Percentiles rank a stretch among this genome's conserved stretches.
Evolutionary conservation across 2,888 invertebrate species (phyloP).

Genomic region (Crematogaster levior): DNA sequence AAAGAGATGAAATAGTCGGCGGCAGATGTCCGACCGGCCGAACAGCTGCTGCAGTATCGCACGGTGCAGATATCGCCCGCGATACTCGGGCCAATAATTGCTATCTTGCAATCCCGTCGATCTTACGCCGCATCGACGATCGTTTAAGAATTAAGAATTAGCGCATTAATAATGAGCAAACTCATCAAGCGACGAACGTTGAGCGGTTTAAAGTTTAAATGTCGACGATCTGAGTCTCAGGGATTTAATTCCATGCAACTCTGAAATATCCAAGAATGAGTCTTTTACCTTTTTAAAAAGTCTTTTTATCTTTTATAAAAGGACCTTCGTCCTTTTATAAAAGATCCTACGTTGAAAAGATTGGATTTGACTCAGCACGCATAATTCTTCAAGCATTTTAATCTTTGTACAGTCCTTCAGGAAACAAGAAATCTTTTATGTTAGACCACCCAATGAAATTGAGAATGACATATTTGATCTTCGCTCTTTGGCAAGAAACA

Average conservation of each 20-base stretch:
- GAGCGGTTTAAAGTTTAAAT: neutral
- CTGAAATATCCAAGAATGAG: neutral
- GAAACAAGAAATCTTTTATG: neutral
- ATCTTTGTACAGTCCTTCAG: neutral
- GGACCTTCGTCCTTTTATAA: neutral
- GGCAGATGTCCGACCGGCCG: slow-evolving; percentile 38
- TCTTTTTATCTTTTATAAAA: neutral
- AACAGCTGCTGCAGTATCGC: slow-evolving; percentile 33
- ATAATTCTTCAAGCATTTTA: neutral
- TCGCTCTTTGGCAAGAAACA: neutral
- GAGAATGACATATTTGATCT: neutral
- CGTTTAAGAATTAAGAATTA: neutral
- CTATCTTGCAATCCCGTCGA: neutral
- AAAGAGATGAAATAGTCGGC: slow-evolving; percentile 45
- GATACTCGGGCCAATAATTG: slow-evolving; percentile 9
- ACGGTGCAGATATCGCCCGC: neutral
- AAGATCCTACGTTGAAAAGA: neutral
- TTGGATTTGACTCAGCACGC: neutral
- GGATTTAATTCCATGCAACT: neutral
- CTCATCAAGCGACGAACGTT: neutral
- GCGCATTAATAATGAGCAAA: neutral
- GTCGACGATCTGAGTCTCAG: no score
- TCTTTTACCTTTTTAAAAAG: no score
- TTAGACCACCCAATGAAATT: neutral
- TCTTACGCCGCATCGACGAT: neutral